Evolutionary conservation across 2,888 invertebrate species (phyloP).

Genomic region (Microctonus hyperodae): DNA sequence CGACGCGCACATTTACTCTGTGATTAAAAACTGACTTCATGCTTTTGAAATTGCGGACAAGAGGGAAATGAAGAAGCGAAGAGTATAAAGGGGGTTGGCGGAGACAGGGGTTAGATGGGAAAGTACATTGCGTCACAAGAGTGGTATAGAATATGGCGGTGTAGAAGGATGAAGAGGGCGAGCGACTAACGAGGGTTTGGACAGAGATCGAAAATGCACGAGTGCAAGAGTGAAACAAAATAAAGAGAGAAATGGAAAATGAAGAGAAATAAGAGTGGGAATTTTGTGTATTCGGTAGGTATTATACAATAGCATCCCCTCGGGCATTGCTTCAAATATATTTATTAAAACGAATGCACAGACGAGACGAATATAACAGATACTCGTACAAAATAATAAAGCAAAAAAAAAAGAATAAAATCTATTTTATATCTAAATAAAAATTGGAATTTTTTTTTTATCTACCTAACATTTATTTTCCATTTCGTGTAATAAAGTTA

Average conservation of each 20-base stretch:
- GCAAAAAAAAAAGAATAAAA: not conserved
- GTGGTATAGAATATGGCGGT: slow-evolving; percentile 13
- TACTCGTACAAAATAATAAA: not conserved
- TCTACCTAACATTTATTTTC: not conserved
- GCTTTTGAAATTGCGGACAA: slow-evolving; percentile 35
- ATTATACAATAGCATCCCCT: slow-evolving; percentile 46
- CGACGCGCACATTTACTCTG: slow-evolving; percentile 45
- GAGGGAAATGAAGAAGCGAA: slow-evolving; percentile 8
- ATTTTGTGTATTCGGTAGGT: slow-evolving; percentile 50
- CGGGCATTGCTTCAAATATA: slow-evolving; percentile 47
- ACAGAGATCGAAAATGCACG: slow-evolving; percentile 11
- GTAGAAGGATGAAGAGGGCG: slow-evolving; percentile 17
- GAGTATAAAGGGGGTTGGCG: not conserved
- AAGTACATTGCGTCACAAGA: slow-evolving; percentile 12
- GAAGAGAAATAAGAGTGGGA: slow-evolving; percentile 39
- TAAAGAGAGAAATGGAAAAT: slow-evolving; percentile 20
- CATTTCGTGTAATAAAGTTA: too few species aligned
- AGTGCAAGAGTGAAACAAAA: slow-evolving; percentile 21
- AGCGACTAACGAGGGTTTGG: slow-evolving; percentile 20
- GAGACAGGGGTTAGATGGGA: not conserved
- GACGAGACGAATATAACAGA: slow-evolving; percentile 39
- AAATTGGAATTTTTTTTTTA: not conserved
- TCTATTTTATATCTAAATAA: not conserved
- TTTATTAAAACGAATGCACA: slow-evolving; percentile 53
- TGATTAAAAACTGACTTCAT: slow-evolving; percentile 52